Evolutionary conservation across 2,888 invertebrate genomes (phyloP).

Genomic region (Agriopis leucophaearia): DNA sequence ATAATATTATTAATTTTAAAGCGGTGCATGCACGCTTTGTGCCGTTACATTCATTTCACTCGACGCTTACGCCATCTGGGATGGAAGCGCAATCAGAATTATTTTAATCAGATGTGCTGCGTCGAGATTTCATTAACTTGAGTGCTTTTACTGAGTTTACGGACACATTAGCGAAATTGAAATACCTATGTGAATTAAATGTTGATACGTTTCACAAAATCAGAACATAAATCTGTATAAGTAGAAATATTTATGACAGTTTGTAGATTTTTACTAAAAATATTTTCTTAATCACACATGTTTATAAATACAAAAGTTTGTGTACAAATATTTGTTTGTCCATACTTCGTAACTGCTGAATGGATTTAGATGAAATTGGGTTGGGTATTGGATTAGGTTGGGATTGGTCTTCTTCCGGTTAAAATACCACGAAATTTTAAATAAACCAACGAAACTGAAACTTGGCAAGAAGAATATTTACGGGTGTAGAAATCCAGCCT

Average conservation of each 20-base stretch:
- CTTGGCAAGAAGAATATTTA: too few relatives aligned
- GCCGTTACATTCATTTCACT: slow-evolving; percentile 10
- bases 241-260: not conserved
- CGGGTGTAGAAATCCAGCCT: too few relatives aligned
- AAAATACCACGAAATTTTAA: too few relatives aligned
- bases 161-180: slow-evolving; percentile 14
- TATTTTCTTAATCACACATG: not conserved
- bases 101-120: slow-evolving; percentile 25
- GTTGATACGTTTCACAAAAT: slow-evolving; percentile 3
- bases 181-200: slow-evolving; percentile 3
- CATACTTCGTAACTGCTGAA: too few relatives aligned
- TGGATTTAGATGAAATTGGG: too few relatives aligned
- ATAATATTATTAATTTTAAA: slow-evolving; percentile 6
- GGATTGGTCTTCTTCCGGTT: too few relatives aligned
- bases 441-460: too few relatives aligned
- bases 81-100: slow-evolving; percentile 28
- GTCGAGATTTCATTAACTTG: slow-evolving; percentile 29
- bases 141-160: slow-evolving; percentile 26
- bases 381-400: too few relatives aligned
- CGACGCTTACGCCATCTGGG: slow-evolving; percentile 16
- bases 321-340: too few relatives aligned
- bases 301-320: too few relatives aligned
- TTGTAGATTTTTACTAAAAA: not conserved
- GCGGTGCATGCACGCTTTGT: not conserved
- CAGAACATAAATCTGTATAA: not conserved